Base-by-base conservation (phyloP, 2,888 invertebrate species). In the Teleiodes luculella region DNA sequence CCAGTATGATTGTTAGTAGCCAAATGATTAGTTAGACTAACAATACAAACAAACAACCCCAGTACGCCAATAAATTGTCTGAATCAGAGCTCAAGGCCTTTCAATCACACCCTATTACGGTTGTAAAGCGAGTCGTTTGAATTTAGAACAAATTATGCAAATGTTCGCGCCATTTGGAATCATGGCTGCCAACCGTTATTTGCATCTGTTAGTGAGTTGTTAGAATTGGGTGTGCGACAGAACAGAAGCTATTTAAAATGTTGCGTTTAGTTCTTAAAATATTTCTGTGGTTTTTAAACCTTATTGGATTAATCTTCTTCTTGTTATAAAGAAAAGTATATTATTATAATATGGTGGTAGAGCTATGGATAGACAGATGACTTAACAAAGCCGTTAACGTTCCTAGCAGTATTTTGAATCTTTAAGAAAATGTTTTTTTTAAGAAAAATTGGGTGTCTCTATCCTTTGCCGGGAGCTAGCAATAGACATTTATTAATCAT, bases 201-300 rank as follows among this genome's bases (percentile, higher is more conserved):
- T 87, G 79, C 87, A 87, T 87, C 83, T 79, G 72, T 85, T 83
- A 84, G 75, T 62, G 65, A 76, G 71, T 84, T 80, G 83, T 82
- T 85, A 83, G 78, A 77, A 72, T 70, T 65, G 13, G 13, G 43
- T 28, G 24, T 62, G 62, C 58, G 60, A 56, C 56, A 71, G 65
- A 31, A 18, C 35, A 76, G 76, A 70, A 39, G 76, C 74, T 79
- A 63, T 58, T 76, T 74, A 31, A 11, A 54, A 28, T 47, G 16
- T 10, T 13, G 46, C 24, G n/a, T n/a, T n/a, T n/a, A n/a, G n/a
- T n/a, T n/a, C n/a, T n/a, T n/a, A n/a, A n/a, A n/a, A n/a, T n/a
- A n/a, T n/a, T n/a, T n/a, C n/a, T n/a, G n/a, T n/a, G n/a, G n/a
- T n/a, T n/a, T n/a, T n/a, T n/a, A n/a, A n/a, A n/a, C n/a, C n/a